Conservation (phyloP, 2,888 invertebrate genomes). For the Tipula helvola region DNA sequence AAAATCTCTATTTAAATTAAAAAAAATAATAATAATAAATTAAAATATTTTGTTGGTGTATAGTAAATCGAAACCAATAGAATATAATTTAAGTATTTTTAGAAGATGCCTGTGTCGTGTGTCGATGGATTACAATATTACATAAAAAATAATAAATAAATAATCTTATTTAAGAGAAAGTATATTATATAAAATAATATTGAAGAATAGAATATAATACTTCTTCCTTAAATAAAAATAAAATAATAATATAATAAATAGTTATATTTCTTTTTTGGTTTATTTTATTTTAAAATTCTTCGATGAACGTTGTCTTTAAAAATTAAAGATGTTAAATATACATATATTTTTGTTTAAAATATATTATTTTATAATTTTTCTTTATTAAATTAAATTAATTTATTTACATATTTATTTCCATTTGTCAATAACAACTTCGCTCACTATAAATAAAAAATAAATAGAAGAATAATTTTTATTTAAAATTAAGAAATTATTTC, state of each 20-base stretch:
- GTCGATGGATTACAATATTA: not conserved
- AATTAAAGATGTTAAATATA: conserved; percentile 5
- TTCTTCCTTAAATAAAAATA: conserved; percentile 7
- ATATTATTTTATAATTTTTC: not conserved
- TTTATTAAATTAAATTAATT: not conserved
- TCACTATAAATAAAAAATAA: conserved; percentile 48
- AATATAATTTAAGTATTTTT: not conserved
- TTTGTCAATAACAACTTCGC: conserved; percentile 57
- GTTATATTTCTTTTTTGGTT: not conserved
- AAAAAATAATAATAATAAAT: not conserved
- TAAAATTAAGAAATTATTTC: conserved; percentile 5
- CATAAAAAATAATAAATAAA: conserved; percentile 5
- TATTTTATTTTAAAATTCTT: not conserved
- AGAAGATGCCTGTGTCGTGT: not conserved
- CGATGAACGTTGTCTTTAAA: not conserved
- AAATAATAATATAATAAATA: conserved; percentile 4
- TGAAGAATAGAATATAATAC: not conserved
- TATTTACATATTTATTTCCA: conserved; percentile 31
- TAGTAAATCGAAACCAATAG: not conserved
- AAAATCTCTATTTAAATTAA: not conserved
- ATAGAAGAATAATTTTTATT: not conserved
- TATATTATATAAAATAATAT: not conserved
- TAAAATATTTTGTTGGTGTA: not conserved
- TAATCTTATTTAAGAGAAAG: not conserved
- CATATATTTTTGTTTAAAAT: not conserved